Percentiles rank a stretch among this genome's conserved stretches.
These are phyloP conservation scores for Glyphotaelius pellucidus DNA, from an alignment of 2,888 invertebrate genomes.

Conservation along the genomic window DNA sequence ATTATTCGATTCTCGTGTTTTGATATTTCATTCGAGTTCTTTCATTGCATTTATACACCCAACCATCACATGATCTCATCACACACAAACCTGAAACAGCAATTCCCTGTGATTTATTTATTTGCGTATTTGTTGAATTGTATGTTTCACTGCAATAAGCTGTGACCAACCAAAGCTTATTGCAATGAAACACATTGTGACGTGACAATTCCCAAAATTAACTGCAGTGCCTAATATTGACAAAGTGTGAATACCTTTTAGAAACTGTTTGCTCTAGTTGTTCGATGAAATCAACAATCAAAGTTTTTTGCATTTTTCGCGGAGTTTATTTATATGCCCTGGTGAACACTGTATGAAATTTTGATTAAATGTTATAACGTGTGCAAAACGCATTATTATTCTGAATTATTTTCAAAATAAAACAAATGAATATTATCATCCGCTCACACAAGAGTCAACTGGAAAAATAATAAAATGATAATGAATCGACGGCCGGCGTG, in stretches of 20 bases:
- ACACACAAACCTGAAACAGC: background rate
- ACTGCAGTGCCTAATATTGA: background rate
- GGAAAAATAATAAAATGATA: no score
- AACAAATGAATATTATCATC: background rate
- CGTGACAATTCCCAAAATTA: background rate
- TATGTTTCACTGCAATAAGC: background rate
- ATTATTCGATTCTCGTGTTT: background rate
- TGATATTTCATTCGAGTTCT: background rate
- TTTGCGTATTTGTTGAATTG: background rate
- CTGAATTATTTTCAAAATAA: background rate
- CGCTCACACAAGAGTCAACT: no score
- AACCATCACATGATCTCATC: background rate
- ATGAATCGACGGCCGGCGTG: no score
- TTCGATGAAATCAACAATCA: background rate
- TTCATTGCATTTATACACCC: background rate
- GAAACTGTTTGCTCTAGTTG: background rate
- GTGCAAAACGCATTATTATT: background rate
- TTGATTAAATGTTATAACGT: background rate
- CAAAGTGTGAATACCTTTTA: background rate
- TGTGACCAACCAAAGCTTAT: background rate
- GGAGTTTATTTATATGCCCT: background rate
- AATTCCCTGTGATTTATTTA: background rate
- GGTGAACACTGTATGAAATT: background rate
- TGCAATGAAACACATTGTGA: background rate
- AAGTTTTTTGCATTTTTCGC: background rate